Evolutionary conservation across 2,113 vertebrate species (phyloP), one percentile per base, ranked within the genome.

Genomic region (Salminus brasiliensis): DNA sequence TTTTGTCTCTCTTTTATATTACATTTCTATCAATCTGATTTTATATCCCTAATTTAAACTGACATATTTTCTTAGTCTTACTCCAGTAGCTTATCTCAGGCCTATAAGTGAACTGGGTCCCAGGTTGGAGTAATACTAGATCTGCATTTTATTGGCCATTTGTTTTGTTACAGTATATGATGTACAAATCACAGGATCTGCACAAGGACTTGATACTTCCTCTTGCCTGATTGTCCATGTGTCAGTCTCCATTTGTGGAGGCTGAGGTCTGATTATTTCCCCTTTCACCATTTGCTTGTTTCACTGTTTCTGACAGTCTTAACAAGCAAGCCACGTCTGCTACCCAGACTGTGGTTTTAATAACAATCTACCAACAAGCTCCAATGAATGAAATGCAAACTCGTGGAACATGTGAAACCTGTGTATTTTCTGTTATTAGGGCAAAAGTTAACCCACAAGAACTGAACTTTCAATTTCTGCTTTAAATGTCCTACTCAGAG

Each of bases 401-500:
- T 13, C 57, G 3, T 1, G 21, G 8, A 11, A 7, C 23, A 3
- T 4, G 8, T 6, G 6, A 15, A 49, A 72, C 13, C 3, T 39
- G 32, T 57, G 53, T 23, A 25, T 49, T 49, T 21, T 49, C 4
- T 49, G 13, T 41, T 53, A n/a, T 4, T 39, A 18, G 25, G 23
- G 25, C 18, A n/a, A 70, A 69, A 25, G 29, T 5, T 21, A 12
- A 11, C 4, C 49, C 4, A 1, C 11, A 21, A 15, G 8, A 72
- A 57, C 21, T 41, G 10, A 55, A 25, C 52, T 23, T 55, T 25
- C 52, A 21, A 5, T 53, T 66, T 25, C 39, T 67, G 30, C 21
- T 21, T 5, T 25, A 18, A 25, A 12, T 71, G 76, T 72, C 16
- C 63, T 16, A 15, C 49, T 55, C 78, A 94, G 93, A 88, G 78